Evolutionary conservation across 2,888 invertebrate species (phyloP), one percentile per base, ranked within the genome.

Genomic region (Cephus pulcher): DNA sequence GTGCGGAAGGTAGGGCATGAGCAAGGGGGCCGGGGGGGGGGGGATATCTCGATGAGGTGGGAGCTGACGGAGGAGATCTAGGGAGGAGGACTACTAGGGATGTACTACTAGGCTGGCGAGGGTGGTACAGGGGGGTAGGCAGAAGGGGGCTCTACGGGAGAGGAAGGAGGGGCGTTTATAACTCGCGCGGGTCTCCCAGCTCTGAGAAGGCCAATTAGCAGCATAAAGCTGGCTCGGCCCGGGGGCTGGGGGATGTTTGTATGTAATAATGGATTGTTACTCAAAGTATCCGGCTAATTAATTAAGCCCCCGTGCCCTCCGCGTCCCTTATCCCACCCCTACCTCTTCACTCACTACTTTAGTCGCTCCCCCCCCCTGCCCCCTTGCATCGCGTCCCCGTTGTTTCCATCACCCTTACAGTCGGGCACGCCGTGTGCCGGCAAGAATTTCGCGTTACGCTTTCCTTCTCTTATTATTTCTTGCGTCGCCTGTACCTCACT

Each of bases 231-330:
- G 86, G 88, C 88, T 87, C 85, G 87, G 88, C 86, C 86, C 84
- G 85, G 86, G 84, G 85, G 85, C 86, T 85, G 87, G 88, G 81
- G 87, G 87, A 89, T 91, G 90, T 91, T 91, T 91, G 91, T 91
- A 90, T 89, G 90, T 90, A 90, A 90, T 90, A 91, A 91, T 91
- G 90, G 90, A 91, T 91, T 91, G 90, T 91, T 91, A 90, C 90
- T 90, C 90, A 90, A 90, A 91, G 91, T 91, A 91, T 91, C 91
- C 88, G 89, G 90, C 91, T 91, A 91, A 91, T 91, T 91, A 91
- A 91, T 91, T 90, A 91, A 91, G 90, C 91, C 88, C 87, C 89
- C 82, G 84, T 84, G 83, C 86, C 83, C 80, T 80, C 84, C 85
- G 77, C 85, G 83, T 76, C 84, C 84, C 84, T 81, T 84, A 32